These are phyloP conservation scores for Nipponacmea schrenckii DNA, from an alignment of 2,888 invertebrate species.

Conservation along the genomic window DNA sequence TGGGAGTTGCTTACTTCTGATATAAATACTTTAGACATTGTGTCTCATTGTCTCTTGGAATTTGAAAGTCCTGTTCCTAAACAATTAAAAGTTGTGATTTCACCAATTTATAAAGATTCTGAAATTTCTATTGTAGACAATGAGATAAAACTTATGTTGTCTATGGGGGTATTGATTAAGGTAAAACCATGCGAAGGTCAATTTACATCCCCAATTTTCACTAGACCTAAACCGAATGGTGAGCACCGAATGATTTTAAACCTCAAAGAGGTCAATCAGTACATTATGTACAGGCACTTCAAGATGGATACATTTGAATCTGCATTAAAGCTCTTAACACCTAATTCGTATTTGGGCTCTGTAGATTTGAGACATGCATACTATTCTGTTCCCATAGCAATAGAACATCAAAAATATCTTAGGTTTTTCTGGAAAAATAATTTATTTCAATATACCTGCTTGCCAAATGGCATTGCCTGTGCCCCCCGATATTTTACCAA, in stretches of 20 bases:
- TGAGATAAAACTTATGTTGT: no score
- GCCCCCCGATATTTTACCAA: constrained; percentile 26
- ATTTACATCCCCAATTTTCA: not conserved
- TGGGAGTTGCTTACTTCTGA: constrained; percentile 6
- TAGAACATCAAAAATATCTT: constrained; percentile 14
- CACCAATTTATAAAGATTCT: no score
- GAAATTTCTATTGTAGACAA: no score
- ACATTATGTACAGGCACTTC: constrained; percentile 15
- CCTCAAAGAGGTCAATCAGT: constrained; percentile 16
- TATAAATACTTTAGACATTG: not conserved
- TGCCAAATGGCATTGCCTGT: constrained; percentile 19
- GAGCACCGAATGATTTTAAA: not conserved
- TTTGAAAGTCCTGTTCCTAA: not conserved
- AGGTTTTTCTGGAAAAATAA: constrained; percentile 18
- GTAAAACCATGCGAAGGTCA: not conserved
- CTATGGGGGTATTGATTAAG: no score
- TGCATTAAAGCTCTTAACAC: not conserved
- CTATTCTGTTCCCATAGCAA: constrained; percentile 15
- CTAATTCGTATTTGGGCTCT: not conserved
- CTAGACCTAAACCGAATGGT: not conserved
- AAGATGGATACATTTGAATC: constrained; percentile 8
- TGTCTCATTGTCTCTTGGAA: not conserved
- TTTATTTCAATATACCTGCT: constrained; percentile 20
- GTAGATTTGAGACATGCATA: constrained; percentile 22
- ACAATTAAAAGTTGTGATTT: no score